Conservation (phyloP, 1,140 invertebrate species). For the Drosophila biarmipes region DNA sequence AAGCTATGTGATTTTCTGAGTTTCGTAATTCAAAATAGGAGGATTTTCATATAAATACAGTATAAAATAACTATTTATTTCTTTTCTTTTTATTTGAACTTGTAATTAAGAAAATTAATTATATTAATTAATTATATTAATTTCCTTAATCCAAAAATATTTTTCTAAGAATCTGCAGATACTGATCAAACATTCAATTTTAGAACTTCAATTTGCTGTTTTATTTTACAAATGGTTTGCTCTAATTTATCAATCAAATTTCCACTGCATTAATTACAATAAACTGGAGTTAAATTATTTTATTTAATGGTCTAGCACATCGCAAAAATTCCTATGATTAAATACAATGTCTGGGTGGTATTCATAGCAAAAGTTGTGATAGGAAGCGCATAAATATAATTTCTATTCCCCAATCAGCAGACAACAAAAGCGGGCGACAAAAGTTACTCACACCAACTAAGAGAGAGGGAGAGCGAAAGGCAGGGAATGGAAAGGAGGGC, state of each 20-base stretch:
- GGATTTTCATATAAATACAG: neutral
- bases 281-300: neutral
- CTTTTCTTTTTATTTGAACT: neutral
- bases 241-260: neutral
- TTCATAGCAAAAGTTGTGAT: conserved; percentile 13
- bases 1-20: conserved; percentile 21
- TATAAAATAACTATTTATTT: neutral
- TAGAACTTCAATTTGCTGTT: neutral
- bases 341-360: neutral
- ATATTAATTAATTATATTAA: neutral
- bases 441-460: conserved; percentile 16
- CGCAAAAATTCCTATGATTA: neutral
- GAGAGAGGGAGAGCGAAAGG: neutral
- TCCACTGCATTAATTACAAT: neutral
- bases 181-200: neutral
- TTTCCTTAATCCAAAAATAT: neutral
- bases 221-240: neutral
- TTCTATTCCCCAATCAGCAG: conserved; percentile 49
- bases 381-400: conserved; percentile 43
- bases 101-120: neutral
- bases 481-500: neutral
- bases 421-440: conserved; percentile 40
- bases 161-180: no score
- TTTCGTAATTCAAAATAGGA: neutral
- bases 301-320: neutral